Base-by-base conservation (phyloP, 2,797 vertebrate genomes). In the Psittacula echo region DNA sequence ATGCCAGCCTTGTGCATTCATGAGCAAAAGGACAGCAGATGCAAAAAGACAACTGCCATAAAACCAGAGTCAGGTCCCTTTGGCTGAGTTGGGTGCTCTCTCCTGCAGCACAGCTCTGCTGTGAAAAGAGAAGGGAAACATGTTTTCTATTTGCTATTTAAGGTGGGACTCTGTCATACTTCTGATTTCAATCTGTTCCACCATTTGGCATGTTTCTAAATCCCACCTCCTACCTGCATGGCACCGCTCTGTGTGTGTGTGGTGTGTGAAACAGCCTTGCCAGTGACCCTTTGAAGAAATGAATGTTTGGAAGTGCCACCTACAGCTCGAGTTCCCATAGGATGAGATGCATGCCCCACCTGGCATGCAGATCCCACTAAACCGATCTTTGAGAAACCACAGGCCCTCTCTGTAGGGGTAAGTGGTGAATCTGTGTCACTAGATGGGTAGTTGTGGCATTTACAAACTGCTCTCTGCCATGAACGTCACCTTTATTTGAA, bases 241-340 rank as follows among this genome's bases (percentile, higher is more conserved):
- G 29, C 60, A n/a, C 26, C 0, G 3, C 13, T n/a, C 18, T 11
- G 24, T 1, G 2, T 2, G 3, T 2, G 34, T 13, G 30, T 2
- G 14, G 29, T 16, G 11, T 27, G 5, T 3, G 21, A 11, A 60
- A 21, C 71, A 47, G 51, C 39, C 72, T 27, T 8, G 2, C 3
- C 34, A 6, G 21, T 0, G 2, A 16, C 45, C 42, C 45, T 61
- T 27, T 27, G 37, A 44, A 65, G 30, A 80, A 68, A 39, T 1
- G 29, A 23, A 6, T 48, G 21, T 9, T 48, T 50, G 45, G 37
- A 32, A 21, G 26, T 6, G 32, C 13, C 32, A 16, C 6, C 60
- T 41, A 10, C 44, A 44, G 85, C 67, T 42, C 2, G 0, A 42
- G 54, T 50, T 15, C 22, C 44, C 29, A 12, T 29, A 26, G 39